These are phyloP conservation scores for Geotrupes spiniger DNA, from an alignment of 2,888 invertebrate genomes.

Conservation along the genomic window DNA sequence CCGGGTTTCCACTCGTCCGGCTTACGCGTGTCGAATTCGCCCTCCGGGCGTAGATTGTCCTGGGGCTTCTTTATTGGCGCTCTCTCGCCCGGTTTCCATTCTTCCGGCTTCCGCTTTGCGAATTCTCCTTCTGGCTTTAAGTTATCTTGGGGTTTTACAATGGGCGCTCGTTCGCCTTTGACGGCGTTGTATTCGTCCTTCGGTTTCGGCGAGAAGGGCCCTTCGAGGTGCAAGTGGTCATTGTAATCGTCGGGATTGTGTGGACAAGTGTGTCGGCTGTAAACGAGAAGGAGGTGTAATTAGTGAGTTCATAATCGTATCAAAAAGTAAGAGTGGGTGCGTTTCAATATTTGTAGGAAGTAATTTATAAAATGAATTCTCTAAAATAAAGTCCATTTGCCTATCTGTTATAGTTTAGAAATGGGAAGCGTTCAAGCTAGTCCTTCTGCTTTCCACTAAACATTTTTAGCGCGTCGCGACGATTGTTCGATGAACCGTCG, in stretches of 20 bases:
- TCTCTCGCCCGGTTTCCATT: slow-evolving; percentile 55
- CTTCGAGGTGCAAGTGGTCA: slow-evolving; percentile 71
- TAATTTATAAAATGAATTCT: background rate
- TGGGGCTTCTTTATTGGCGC: slow-evolving; percentile 56
- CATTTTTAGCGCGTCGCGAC: no score
- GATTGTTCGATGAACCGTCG: no score
- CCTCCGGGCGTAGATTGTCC: slow-evolving; percentile 58
- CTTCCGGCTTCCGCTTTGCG: slow-evolving; percentile 47
- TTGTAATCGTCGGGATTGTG: slow-evolving; percentile 63
- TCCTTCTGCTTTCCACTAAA: no score
- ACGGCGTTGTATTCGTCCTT: slow-evolving; percentile 53
- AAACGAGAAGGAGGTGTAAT: slow-evolving; percentile 39
- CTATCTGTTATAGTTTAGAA: no score
- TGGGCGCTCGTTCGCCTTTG: slow-evolving; percentile 51
- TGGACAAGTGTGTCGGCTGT: slow-evolving; percentile 80
- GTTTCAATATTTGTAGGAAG: no score
- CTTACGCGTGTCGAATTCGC: slow-evolving; percentile 41
- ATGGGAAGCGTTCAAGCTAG: no score
- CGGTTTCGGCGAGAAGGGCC: slow-evolving; percentile 57
- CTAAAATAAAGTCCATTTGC: slow-evolving; percentile 1
- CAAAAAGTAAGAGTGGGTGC: no score
- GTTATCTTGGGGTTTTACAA: slow-evolving; percentile 53
- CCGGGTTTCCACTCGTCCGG: slow-evolving; percentile 42
- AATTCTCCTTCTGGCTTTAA: slow-evolving; percentile 56
- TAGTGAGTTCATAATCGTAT: background rate